Percentiles rank a stretch among this genome's conserved stretches.
phyloP scores from a whole-genome alignment of 23 tunicate genomes.

The Styela clava region DNA sequence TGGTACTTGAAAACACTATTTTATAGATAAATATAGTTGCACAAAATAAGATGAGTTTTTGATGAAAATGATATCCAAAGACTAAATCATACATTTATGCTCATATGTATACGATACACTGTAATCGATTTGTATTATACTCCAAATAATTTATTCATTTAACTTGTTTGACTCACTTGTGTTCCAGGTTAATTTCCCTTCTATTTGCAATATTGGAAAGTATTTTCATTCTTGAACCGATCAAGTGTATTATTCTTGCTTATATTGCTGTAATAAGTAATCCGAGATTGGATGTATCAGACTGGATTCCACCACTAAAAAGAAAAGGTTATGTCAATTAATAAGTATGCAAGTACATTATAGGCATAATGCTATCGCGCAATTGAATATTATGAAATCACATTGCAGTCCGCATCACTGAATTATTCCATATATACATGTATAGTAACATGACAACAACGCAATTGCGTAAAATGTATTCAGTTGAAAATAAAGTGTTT shows the following conservation, averaged over 20 bases:
- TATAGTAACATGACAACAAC: neutral
- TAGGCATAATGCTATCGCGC: too few relatives aligned
- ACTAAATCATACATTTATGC: too few relatives aligned
- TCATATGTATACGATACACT: too few relatives aligned
- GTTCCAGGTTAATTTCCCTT: constrained; percentile 46
- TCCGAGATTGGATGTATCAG: constrained; percentile 27
- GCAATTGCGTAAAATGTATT: neutral
- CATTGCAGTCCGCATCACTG: too few relatives aligned
- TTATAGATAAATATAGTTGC: too few relatives aligned
- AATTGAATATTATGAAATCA: neutral
- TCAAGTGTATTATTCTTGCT: constrained; percentile 32
- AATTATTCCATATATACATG: neutral
- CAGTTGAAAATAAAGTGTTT: too few relatives aligned
- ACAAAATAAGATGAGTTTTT: too few relatives aligned
- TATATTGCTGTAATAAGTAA: neutral
- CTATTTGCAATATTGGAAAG: constrained; percentile 16
- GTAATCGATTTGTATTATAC: too few relatives aligned
- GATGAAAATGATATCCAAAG: too few relatives aligned
- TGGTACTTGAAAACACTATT: too few relatives aligned
- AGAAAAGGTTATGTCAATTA: neutral
- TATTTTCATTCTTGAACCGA: constrained; percentile 30
- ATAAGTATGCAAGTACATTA: neutral
- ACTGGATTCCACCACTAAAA: constrained; percentile 43
- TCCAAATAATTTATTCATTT: too few relatives aligned
- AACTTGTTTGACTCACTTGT: too few relatives aligned